phyloP scores from a whole-genome alignment of 2,797 vertebrate species.

The Limnodromus scolopaceus region DNA sequence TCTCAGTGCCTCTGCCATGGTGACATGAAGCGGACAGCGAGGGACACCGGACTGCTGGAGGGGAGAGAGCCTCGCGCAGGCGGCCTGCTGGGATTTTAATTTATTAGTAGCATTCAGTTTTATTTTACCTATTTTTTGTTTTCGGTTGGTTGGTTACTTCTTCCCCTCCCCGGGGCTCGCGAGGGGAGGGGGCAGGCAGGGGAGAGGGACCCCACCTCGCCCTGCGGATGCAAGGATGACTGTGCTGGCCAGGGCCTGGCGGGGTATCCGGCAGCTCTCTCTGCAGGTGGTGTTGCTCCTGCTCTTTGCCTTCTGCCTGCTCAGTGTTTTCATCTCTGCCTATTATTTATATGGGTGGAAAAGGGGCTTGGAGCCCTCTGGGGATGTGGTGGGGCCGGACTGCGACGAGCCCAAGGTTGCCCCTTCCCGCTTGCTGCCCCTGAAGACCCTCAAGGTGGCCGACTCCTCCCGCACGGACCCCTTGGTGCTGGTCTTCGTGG shows the following conservation, averaged over 20 bases:
- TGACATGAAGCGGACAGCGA: constrained; percentile 81
- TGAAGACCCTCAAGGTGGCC: constrained; percentile 77
- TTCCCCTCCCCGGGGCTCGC: constrained; percentile 54
- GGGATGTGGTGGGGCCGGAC: constrained; percentile 82
- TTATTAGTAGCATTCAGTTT: constrained; percentile 6
- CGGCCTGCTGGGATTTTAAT: constrained; percentile 54
- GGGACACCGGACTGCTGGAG: constrained; percentile 61
- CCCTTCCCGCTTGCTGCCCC: constrained; percentile 88
- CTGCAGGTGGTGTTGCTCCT: constrained; percentile 94
- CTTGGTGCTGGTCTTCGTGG: constrained; percentile 96
- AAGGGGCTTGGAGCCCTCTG: constrained; percentile 90
- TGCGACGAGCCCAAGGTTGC: constrained; percentile 88
- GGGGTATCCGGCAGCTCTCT: constrained; percentile 94
- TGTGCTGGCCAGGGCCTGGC: constrained; percentile 90
- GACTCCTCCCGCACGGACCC: constrained; percentile 91
- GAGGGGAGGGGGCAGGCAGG: constrained; percentile 47
- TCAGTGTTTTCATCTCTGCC: constrained; percentile 95
- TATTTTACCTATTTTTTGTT: background rate
- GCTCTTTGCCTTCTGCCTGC: constrained; percentile 93
- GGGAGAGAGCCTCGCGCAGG: constrained; percentile 29
- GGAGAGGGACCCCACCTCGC: constrained; percentile 65
- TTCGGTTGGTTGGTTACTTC: background rate
- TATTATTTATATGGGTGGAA: constrained; percentile 99
- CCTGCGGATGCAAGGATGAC: constrained; percentile 85
- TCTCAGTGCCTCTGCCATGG: constrained; percentile 82